A percentile compares a stretch with the other conserved stretches of the same genome.
These are phyloP conservation scores for Phoeniculus purpureus DNA, from an alignment of 2,797 vertebrate genomes.

Conservation along the genomic window DNA sequence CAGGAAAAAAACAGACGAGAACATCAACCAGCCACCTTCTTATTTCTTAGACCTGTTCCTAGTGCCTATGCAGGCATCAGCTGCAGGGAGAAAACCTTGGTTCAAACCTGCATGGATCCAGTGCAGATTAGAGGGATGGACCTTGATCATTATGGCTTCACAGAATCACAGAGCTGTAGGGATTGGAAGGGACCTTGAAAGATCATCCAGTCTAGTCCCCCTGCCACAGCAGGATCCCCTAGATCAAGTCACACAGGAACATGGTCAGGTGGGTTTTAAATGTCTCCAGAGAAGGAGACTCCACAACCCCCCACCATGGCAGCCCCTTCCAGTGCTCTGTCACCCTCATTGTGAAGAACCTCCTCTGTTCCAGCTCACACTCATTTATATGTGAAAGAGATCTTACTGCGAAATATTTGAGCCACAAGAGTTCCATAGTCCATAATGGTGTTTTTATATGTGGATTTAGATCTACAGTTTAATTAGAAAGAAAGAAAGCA, in stretches of 20 bases:
- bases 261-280: no score
- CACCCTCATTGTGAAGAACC: no score
- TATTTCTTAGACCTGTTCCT: constrained; percentile 21
- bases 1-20: neutral
- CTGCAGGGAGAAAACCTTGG: neutral
- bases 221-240: no score
- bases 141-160: neutral
- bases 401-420: neutral
- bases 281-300: no score
- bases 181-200: no score
- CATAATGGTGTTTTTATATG: neutral
- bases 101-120: neutral
- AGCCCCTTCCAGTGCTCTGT: no score
- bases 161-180: no score
- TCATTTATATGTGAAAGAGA: neutral
- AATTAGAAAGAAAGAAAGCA: neutral
- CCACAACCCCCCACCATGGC: no score
- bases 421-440: neutral
- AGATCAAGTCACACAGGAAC: no score
- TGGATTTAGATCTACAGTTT: neutral
- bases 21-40: neutral
- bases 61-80: neutral
- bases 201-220: no score
- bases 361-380: no score
- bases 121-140: neutral